A percentile compares a stretch with the other conserved stretches of the same genome.
These are phyloP conservation scores for Cyprinodon brontotheroides DNA, from an alignment of 2,113 vertebrate species.

Conservation along the genomic window DNA sequence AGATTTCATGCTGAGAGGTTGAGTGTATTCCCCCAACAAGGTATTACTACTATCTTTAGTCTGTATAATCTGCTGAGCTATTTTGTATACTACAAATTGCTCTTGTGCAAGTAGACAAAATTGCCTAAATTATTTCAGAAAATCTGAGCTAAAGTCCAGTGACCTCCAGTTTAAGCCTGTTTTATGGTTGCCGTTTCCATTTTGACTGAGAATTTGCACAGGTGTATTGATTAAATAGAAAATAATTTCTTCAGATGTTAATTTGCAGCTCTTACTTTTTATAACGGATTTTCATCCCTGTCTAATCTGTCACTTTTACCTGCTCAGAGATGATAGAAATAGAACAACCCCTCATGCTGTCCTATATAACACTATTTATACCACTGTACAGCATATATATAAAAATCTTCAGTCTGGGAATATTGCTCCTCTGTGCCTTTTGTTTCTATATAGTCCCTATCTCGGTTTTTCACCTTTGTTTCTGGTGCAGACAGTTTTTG, in stretches of 20 bases:
- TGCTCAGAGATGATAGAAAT: neutral
- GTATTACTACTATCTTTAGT: neutral
- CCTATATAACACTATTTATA: neutral
- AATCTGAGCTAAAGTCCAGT: no score
- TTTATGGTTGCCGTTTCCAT: no score
- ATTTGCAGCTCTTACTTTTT: neutral
- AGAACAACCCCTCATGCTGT: neutral
- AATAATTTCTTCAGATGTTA: neutral
- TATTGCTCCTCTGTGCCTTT: neutral
- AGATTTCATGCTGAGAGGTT: neutral
- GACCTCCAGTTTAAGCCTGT: no score
- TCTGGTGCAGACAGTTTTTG: constrained; percentile 29
- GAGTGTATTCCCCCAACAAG: neutral
- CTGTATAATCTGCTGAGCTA: neutral
- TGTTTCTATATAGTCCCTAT: constrained; percentile 6
- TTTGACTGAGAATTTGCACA: no score
- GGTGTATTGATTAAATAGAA: neutral
- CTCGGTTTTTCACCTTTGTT: constrained; percentile 13
- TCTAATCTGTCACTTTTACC: neutral
- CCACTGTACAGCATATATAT: no score
- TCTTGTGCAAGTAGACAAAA: no score
- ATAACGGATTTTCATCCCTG: neutral
- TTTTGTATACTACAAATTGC: neutral
- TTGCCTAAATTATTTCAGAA: no score
- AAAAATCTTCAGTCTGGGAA: neutral